A percentile compares a stretch with the other conserved stretches of the same genome.
phyloP scores from a whole-genome alignment of 2,888 invertebrate genomes.

The Ophioninae sp. region DNA sequence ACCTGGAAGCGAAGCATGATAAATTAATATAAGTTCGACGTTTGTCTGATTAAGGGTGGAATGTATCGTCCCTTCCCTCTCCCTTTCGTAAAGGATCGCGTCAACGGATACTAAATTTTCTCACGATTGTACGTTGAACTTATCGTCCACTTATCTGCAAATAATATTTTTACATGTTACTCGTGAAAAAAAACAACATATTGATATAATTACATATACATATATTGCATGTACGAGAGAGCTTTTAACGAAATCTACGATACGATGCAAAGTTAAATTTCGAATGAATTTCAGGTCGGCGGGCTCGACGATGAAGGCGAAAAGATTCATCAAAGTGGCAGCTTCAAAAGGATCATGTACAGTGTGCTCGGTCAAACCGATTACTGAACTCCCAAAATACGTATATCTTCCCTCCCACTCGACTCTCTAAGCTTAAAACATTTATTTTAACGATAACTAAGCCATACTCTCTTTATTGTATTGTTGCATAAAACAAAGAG shows the following conservation, averaged over 20 bases:
- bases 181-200: background rate
- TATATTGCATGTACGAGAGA: slow-evolving; percentile 27
- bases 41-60: slow-evolving; percentile 78
- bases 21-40: slow-evolving; percentile 60
- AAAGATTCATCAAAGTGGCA: slow-evolving; percentile 94
- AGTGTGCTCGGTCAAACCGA: slow-evolving; percentile 92
- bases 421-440: slow-evolving; percentile 71
- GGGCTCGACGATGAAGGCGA: slow-evolving; percentile 88
- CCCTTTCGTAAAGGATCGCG: slow-evolving; percentile 78
- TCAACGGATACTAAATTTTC: slow-evolving; percentile 77
- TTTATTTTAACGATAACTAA: slow-evolving; percentile 68
- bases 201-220: background rate
- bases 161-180: slow-evolving; percentile 25
- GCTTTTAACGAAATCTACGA: background rate
- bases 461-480: slow-evolving; percentile 72
- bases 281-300: slow-evolving; percentile 83
- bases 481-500: slow-evolving; percentile 56
- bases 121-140: slow-evolving; percentile 72
- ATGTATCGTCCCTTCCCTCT: slow-evolving; percentile 77
- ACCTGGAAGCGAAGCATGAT: slow-evolving; percentile 61
- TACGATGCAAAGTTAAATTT: slow-evolving; percentile 16
- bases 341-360: slow-evolving; percentile 96
- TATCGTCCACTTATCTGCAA: slow-evolving; percentile 55
- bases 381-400: slow-evolving; percentile 77
- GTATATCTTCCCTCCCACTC: slow-evolving; percentile 1